Evolutionary conservation across 2,888 invertebrate species (phyloP).

Genomic region (Aplocera efformata): DNA sequence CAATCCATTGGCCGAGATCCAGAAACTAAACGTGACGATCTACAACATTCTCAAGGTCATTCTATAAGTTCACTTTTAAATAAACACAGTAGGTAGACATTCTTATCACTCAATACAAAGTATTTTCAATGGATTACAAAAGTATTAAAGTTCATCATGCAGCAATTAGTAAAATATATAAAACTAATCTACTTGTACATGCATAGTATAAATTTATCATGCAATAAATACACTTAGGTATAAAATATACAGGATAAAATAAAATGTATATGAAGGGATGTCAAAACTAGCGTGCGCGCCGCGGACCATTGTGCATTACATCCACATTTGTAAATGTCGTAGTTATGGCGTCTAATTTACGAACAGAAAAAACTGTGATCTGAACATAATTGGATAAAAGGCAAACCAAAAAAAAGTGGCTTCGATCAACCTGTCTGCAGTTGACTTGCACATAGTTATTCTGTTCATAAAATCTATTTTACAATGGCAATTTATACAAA

Average conservation of each 20-base stretch:
- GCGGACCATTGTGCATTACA: slow-evolving; percentile 50
- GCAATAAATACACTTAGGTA: slow-evolving; percentile 24
- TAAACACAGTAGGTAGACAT: slow-evolving; percentile 15
- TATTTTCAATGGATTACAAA: slow-evolving; percentile 1
- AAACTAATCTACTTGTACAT: too few relatives aligned
- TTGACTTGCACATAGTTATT: slow-evolving; percentile 29
- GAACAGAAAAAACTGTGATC: slow-evolving; percentile 39
- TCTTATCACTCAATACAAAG: slow-evolving; percentile 10
- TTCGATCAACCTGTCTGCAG: slow-evolving; percentile 23
- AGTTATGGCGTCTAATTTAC: slow-evolving; percentile 58
- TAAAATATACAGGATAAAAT: neutral
- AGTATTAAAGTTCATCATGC: slow-evolving; percentile 10
- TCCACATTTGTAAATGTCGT: slow-evolving; percentile 42
- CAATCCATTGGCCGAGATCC: slow-evolving; percentile 48
- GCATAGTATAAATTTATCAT: slow-evolving; percentile 17
- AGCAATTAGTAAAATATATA: neutral
- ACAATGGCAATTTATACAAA: slow-evolving; percentile 24
- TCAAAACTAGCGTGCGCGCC: slow-evolving; percentile 45
- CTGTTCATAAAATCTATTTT: slow-evolving; percentile 47
- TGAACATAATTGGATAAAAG: slow-evolving; percentile 28
- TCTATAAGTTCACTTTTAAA: slow-evolving; percentile 29
- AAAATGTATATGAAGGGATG: slow-evolving; percentile 5
- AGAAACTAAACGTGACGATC: slow-evolving; percentile 39
- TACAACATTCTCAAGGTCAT: slow-evolving; percentile 40
- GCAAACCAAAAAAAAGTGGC: slow-evolving; percentile 38